A percentile compares a stretch with the other conserved stretches of the same genome.
Conservation (phyloP, 2,888 invertebrate species). For the Amphipoea lucens region DNA sequence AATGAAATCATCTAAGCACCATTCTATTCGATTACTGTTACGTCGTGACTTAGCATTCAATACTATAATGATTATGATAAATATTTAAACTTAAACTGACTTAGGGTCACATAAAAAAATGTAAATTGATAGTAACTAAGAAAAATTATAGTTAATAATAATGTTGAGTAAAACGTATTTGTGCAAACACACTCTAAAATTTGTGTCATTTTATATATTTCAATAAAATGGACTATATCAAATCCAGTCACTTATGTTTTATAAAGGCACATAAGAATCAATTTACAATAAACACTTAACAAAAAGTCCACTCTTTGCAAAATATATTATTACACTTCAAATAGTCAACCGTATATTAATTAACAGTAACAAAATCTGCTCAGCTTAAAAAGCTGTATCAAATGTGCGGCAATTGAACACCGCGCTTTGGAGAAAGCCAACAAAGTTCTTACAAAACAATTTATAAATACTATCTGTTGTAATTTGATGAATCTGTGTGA, state of each 20-base stretch:
- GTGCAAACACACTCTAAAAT: conserved; percentile 86
- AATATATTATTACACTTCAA: conserved; percentile 73
- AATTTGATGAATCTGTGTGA: conserved; percentile 60
- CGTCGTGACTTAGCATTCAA: conserved; percentile 87
- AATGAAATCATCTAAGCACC: conserved; percentile 89
- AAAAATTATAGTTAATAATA: conserved; percentile 80
- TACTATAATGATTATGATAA: conserved; percentile 84
- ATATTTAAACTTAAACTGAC: conserved; percentile 85
- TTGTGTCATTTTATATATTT: conserved; percentile 80
- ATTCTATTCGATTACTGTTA: conserved; percentile 90
- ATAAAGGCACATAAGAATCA: conserved; percentile 89
- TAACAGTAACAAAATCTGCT: conserved; percentile 58
- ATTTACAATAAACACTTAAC: conserved; percentile 84
- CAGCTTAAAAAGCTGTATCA: conserved; percentile 66
- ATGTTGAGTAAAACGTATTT: conserved; percentile 85
- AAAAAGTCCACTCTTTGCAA: conserved; percentile 77
- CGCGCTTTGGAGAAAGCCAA: conserved; percentile 66
- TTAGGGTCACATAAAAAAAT: conserved; percentile 83
- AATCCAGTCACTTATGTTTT: conserved; percentile 86
- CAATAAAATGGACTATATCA: conserved; percentile 84
- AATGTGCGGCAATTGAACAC: conserved; percentile 56
- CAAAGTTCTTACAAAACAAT: conserved; percentile 63
- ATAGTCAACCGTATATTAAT: conserved; percentile 54
- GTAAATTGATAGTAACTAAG: conserved; percentile 80
- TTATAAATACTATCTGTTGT: conserved; percentile 47